Conservation (phyloP, 2,888 invertebrate genomes). For the Orthosia gracilis region DNA sequence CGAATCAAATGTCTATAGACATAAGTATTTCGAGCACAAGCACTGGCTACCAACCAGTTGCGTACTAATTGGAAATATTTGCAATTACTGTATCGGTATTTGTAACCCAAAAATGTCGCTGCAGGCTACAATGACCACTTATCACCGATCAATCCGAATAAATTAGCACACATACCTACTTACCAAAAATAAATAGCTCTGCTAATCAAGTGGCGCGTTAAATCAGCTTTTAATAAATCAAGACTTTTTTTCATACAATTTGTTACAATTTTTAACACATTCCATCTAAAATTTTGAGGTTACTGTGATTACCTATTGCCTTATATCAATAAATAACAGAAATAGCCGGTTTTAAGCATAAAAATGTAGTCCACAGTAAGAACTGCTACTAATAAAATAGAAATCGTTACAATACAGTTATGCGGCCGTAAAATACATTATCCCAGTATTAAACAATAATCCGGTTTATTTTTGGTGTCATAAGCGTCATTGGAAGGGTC, state of each 20-base stretch:
- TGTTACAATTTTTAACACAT: conserved; percentile 53
- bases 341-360: conserved; percentile 63
- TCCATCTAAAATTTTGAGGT: conserved; percentile 51
- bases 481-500: conserved; percentile 57
- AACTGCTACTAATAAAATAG: conserved; percentile 67
- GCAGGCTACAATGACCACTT: conserved; percentile 32
- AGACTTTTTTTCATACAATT: conserved; percentile 22
- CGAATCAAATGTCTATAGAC: not conserved
- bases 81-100: conserved; percentile 50
- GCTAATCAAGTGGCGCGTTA: conserved; percentile 13
- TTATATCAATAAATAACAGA: conserved; percentile 61
- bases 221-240: conserved; percentile 15
- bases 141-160: conserved; percentile 32
- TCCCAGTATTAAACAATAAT: conserved; percentile 63
- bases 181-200: conserved; percentile 20
- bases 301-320: conserved; percentile 29
- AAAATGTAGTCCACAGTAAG: conserved; percentile 65
- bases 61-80: conserved; percentile 36
- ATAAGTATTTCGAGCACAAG: conserved; percentile 14
- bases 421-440: conserved; percentile 72
- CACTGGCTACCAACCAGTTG: conserved; percentile 19
- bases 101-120: conserved; percentile 48
- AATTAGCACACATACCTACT: conserved; percentile 40
- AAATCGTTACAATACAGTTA: conserved; percentile 73
- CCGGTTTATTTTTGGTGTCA: conserved; percentile 66